Base-by-base conservation (phyloP, 2,113 vertebrate species). In the Bothrops jararaca region DNA sequence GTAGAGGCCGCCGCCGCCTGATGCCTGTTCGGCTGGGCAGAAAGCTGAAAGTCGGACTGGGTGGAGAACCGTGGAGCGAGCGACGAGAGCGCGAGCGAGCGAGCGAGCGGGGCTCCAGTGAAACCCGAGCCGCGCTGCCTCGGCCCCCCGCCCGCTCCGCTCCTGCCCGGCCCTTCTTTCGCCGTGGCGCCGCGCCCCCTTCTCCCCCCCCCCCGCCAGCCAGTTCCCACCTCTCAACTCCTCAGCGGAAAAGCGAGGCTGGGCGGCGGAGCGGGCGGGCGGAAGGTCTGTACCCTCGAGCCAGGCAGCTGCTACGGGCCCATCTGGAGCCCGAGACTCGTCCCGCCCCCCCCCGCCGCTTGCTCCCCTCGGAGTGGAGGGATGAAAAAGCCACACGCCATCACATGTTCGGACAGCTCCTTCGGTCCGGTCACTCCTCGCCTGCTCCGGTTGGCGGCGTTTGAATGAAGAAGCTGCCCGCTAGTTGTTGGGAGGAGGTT, bases 101-200 rank as follows among this genome's bases (percentile, higher is more conserved):
- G 42, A 42, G 26, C 26, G 39, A 86, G 91, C 91, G 9, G 15
- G 22, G 39, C 26, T 86, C 29, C 45, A 86, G 58, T 92, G 91
- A 92, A 92, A 92, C 86, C 86, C 58, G 91, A 92, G 13, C 91
- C 86, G 11, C 18, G 39, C 42, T n/a, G 90, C 53, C 74, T 29
- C 60, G 64, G 22, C 60, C 60, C 56, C 34, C 20, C 18, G 89
- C 6, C 89, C 5, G 1, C 39, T 85, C 48, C 11, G 5, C 89
- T n/a, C 89, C 54, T 26, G 57, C 53, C 90, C 1, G 8, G 91
- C 86, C 56, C 91, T 60, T 87, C 86, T 86, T 60, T 42, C 52
- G 86, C 85, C 3, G 0, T 57, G 52, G 89, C 53, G 64, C 52
- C 91, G 74, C 3, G 20, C 4, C 56, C 7, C 89, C 20, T 80